These are phyloP conservation scores for Oxyteleia sp. DNA, from an alignment of 2,888 invertebrate genomes.

Conservation along the genomic window DNA sequence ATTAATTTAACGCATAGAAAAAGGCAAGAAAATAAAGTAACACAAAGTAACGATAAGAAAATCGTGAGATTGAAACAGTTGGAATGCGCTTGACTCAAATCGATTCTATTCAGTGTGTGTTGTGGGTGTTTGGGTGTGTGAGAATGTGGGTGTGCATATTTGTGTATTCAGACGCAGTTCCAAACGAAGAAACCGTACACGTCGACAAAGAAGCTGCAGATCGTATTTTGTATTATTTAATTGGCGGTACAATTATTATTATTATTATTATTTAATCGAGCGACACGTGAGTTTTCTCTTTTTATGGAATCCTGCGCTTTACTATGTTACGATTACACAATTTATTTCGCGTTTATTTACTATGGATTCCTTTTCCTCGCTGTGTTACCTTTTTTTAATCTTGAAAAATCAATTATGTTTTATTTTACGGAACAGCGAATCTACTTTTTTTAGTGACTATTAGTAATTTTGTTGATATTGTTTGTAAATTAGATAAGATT, in stretches of 20 bases:
- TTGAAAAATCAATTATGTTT: slow-evolving; percentile 5
- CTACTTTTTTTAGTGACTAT: slow-evolving; percentile 6
- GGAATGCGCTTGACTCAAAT: slow-evolving; percentile 29
- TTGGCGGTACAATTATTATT: not conserved
- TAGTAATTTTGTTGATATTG: slow-evolving; percentile 23
- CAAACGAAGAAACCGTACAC: not conserved
- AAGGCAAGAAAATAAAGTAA: too few species aligned
- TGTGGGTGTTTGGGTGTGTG: too few species aligned
- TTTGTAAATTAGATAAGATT: slow-evolving; percentile 29
- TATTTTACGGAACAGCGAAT: not conserved
- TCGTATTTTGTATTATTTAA: slow-evolving; percentile 23
- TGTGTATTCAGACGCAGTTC: slow-evolving; percentile 19
- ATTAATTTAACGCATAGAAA: too few species aligned
- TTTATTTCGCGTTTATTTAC: too few species aligned
- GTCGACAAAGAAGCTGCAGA: not conserved
- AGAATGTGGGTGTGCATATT: too few species aligned
- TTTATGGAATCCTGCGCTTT: slow-evolving; percentile 11
- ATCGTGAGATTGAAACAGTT: slow-evolving; percentile 17
- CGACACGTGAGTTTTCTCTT: too few species aligned
- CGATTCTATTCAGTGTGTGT: not conserved
- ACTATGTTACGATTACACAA: not conserved
- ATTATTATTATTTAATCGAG: too few species aligned
- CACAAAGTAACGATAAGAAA: not conserved
- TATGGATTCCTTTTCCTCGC: not conserved
- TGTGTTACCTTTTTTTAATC: not conserved